These are phyloP conservation scores for Drosophila nebulosa DNA, from an alignment of 1,140 invertebrate species.

Conservation along the genomic window DNA sequence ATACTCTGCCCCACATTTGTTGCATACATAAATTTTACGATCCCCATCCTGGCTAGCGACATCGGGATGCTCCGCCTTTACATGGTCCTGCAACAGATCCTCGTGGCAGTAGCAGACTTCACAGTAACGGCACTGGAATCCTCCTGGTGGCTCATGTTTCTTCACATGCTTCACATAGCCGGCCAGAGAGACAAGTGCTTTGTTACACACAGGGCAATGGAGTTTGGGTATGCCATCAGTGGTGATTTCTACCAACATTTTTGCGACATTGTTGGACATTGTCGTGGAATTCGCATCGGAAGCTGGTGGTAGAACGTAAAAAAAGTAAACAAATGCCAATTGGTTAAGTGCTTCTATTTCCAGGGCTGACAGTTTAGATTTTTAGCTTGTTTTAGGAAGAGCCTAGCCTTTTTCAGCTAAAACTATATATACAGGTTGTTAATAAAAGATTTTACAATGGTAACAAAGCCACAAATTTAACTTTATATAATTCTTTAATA, in stretches of 20 bases:
- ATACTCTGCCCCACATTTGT: conserved; percentile 78
- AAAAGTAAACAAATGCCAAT: conserved; percentile 49
- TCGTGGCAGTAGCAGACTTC: conserved; percentile 58
- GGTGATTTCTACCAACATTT: conserved; percentile 71
- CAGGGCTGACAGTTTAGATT: conserved; percentile 14
- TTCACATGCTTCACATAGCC: conserved; percentile 79
- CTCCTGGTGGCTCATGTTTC: conserved; percentile 76
- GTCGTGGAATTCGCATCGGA: conserved; percentile 11
- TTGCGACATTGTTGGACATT: conserved; percentile 39
- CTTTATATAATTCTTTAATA: neutral
- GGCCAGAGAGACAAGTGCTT: conserved; percentile 64
- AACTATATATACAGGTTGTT: neutral
- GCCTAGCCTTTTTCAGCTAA: neutral
- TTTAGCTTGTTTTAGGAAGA: neutral
- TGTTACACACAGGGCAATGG: conserved; percentile 74
- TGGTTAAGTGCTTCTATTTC: conserved; percentile 18
- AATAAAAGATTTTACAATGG: neutral
- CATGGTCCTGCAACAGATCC: conserved; percentile 63
- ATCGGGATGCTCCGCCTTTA: conserved; percentile 36
- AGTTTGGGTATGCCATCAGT: conserved; percentile 73
- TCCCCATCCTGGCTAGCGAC: conserved; percentile 23
- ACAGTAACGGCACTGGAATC: conserved; percentile 69
- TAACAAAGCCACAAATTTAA: neutral
- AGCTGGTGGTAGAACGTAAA: conserved; percentile 8
- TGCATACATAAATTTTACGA: conserved; percentile 58